phyloP scores from a whole-genome alignment of 2,797 vertebrate genomes.

The Atherinosoma microstoma region DNA sequence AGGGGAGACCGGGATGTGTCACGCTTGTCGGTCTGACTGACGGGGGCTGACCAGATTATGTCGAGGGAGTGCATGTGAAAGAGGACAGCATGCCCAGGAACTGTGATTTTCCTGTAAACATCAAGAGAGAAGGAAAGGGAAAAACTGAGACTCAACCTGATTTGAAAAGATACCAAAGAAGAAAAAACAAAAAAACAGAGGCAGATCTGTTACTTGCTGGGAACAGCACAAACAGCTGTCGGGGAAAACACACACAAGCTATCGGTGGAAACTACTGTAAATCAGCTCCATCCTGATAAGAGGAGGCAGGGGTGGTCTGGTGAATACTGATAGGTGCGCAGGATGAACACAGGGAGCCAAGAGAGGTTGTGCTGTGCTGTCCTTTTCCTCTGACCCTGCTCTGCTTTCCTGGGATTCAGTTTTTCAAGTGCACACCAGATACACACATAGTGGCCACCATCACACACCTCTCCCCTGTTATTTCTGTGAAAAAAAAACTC shows the following conservation, averaged over 20 bases:
- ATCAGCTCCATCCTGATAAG: slow-evolving; percentile 70
- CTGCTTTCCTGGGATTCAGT: slow-evolving; percentile 46
- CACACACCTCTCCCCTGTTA: slow-evolving; percentile 27
- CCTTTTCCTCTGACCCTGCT: slow-evolving; percentile 61
- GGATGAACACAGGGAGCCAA: slow-evolving; percentile 50
- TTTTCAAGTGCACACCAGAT: slow-evolving; percentile 47
- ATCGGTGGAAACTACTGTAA: slow-evolving; percentile 55
- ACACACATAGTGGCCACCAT: slow-evolving; percentile 20
- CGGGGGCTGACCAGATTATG: slow-evolving; percentile 53
- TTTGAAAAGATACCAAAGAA: slow-evolving; percentile 35
- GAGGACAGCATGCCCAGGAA: slow-evolving; percentile 39
- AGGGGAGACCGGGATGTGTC: slow-evolving; percentile 25
- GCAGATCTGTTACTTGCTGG: slow-evolving; percentile 38
- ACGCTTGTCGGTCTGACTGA: slow-evolving; percentile 56
- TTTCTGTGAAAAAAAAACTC: slow-evolving; percentile 61
- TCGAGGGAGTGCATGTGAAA: slow-evolving; percentile 33
- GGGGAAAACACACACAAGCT: slow-evolving; percentile 31
- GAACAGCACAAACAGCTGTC: slow-evolving; percentile 30
- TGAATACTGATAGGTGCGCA: slow-evolving; percentile 69
- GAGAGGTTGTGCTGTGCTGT: slow-evolving; percentile 25
- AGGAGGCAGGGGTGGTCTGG: slow-evolving; percentile 57
- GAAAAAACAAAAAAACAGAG: slow-evolving; percentile 18
- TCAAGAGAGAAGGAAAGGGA: slow-evolving; percentile 17
- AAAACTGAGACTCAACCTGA: slow-evolving; percentile 25
- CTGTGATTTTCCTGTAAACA: slow-evolving; percentile 40